Percentiles rank a stretch among this genome's conserved stretches.
phyloP scores from a whole-genome alignment of 2,113 vertebrate genomes.

The Hassar affinis region DNA sequence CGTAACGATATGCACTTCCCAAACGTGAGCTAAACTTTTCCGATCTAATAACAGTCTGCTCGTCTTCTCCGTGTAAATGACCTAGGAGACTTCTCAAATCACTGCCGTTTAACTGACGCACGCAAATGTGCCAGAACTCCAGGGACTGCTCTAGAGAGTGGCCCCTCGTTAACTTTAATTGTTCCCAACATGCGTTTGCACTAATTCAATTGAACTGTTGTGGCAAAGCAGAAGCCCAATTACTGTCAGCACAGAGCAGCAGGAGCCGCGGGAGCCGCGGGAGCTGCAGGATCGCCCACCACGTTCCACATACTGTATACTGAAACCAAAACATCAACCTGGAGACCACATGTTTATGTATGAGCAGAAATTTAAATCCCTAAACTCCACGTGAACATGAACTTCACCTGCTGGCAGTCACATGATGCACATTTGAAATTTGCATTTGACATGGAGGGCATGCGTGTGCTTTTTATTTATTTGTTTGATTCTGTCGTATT shows the following conservation, averaged over 20 bases:
- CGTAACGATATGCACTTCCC: not conserved
- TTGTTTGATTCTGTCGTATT: too few species aligned
- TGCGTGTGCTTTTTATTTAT: not conserved
- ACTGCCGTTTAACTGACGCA: conserved; percentile 69
- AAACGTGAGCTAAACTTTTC: conserved; percentile 11
- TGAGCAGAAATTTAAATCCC: not conserved
- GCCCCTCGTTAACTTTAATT: conserved; percentile 76
- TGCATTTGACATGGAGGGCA: not conserved
- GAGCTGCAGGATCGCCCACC: not conserved
- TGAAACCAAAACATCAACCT: conserved; percentile 15
- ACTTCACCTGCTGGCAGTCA: not conserved
- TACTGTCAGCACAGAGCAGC: conserved; percentile 53
- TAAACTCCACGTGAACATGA: not conserved
- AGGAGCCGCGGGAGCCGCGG: not conserved
- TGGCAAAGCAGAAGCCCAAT: conserved; percentile 66
- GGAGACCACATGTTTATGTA: not conserved
- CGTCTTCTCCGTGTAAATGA: conserved; percentile 35
- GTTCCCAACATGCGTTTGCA: conserved; percentile 63
- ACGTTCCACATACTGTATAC: not conserved
- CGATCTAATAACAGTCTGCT: conserved; percentile 21
- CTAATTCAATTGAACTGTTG: conserved; percentile 70
- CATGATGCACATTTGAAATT: too few species aligned
- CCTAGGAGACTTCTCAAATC: conserved; percentile 48
- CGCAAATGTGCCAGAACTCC: conserved; percentile 57
- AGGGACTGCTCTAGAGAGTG: conserved; percentile 61